Conservation (phyloP, 2,797 vertebrate species). For the Spinibarbus caldwelli region DNA sequence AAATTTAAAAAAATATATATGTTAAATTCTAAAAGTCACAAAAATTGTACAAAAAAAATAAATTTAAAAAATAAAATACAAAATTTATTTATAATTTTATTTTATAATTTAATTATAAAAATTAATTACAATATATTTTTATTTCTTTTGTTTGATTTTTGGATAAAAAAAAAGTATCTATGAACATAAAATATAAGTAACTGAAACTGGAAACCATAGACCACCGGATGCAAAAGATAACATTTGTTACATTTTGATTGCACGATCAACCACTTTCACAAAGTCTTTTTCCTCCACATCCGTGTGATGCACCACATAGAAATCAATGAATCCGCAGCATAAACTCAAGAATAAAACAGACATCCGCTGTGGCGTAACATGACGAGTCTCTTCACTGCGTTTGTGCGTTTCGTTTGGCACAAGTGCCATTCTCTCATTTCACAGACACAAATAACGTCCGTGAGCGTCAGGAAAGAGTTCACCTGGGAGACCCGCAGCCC, state of each 20-base stretch:
- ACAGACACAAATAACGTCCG: not conserved
- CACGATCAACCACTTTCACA: not conserved
- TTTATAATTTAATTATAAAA: not conserved
- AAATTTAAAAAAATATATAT: too few relatives aligned
- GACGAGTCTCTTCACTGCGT: not conserved
- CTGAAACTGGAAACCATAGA: not conserved
- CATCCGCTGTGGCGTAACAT: not conserved
- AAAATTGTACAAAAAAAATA: too few relatives aligned
- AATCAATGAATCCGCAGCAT: not conserved
- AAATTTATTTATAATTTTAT: too few relatives aligned
- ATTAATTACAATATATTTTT: not conserved
- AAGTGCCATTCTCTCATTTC: not conserved
- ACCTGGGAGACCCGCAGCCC: constrained; percentile 36
- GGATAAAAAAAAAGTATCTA: not conserved
- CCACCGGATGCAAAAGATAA: too few relatives aligned
- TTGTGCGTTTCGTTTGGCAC: not conserved
- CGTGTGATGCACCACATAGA: not conserved
- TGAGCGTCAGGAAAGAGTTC: constrained; percentile 26
- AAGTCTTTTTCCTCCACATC: not conserved
- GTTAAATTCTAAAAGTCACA: too few relatives aligned
- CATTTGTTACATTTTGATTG: not conserved
- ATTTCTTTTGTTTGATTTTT: not conserved
- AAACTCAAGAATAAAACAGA: not conserved
- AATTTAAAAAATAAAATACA: too few relatives aligned
- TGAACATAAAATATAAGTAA: not conserved